Conservation (phyloP, 1,140 invertebrate species). For the Melipona quadrifasciata region DNA sequence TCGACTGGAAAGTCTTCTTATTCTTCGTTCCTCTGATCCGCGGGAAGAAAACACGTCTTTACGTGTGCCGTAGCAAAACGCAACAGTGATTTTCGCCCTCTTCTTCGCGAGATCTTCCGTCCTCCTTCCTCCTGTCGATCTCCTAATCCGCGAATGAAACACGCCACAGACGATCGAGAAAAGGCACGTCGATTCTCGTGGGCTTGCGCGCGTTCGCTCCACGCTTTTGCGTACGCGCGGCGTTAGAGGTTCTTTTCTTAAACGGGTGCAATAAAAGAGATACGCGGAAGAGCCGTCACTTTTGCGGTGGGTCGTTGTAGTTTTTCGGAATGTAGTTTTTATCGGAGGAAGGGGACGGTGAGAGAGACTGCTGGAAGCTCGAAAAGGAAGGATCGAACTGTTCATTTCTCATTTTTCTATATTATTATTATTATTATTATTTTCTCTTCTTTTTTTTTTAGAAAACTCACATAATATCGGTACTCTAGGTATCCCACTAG, state of each 20-base stretch:
- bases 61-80: too few species aligned
- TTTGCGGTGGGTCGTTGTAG: neutral
- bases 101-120: neutral
- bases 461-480: conserved; percentile 58
- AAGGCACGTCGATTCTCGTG: neutral
- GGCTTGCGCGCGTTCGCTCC: neutral
- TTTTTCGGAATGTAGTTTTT: neutral
- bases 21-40: neutral
- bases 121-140: neutral
- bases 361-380: neutral
- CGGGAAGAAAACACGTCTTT: too few species aligned
- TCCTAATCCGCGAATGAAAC: neutral
- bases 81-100: neutral
- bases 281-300: neutral
- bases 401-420: conserved; percentile 17
- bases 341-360: neutral
- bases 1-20: neutral
- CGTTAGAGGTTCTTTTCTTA: neutral
- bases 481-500: conserved; percentile 62
- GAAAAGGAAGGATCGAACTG: conserved; percentile 20
- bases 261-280: conserved; percentile 47
- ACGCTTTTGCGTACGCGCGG: neutral
- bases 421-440: conserved; percentile 2
- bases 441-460: conserved; percentile 1
- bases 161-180: neutral